Conservation (phyloP, 2,797 vertebrate species). For the Siniperca scherzeri region DNA sequence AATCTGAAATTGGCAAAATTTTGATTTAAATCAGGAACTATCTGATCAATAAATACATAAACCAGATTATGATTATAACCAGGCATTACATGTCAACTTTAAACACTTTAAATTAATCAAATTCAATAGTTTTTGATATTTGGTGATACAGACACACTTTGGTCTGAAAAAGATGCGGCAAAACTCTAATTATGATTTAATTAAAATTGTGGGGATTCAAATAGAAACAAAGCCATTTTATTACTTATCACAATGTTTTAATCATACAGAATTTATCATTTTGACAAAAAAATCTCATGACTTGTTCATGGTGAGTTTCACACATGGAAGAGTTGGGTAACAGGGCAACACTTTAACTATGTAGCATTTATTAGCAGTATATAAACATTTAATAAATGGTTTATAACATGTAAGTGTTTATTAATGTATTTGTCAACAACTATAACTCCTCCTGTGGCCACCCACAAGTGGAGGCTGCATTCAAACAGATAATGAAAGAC, state of each 20-base stretch:
- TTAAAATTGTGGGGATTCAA: background rate
- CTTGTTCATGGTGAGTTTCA: background rate
- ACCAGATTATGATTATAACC: background rate
- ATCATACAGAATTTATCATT: background rate
- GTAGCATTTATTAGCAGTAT: background rate
- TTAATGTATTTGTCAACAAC: too few relatives aligned
- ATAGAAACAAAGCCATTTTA: background rate
- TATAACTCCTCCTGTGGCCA: too few relatives aligned
- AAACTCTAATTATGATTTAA: background rate
- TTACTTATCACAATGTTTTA: too few relatives aligned
- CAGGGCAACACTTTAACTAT: too few relatives aligned
- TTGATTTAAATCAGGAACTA: too few relatives aligned
- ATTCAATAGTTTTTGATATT: background rate
- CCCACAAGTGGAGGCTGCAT: too few relatives aligned
- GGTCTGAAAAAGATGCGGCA: background rate
- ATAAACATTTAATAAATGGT: background rate
- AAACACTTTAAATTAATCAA: background rate
- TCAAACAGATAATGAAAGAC: background rate
- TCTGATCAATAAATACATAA: too few relatives aligned
- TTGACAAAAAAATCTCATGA: background rate
- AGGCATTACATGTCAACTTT: background rate
- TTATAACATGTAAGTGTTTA: too few relatives aligned
- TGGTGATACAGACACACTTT: background rate
- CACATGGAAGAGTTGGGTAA: too few relatives aligned
- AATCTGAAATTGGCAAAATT: too few relatives aligned